These are phyloP conservation scores for Nemurella pictetii DNA, from an alignment of 2,888 invertebrate genomes.

Conservation along the genomic window DNA sequence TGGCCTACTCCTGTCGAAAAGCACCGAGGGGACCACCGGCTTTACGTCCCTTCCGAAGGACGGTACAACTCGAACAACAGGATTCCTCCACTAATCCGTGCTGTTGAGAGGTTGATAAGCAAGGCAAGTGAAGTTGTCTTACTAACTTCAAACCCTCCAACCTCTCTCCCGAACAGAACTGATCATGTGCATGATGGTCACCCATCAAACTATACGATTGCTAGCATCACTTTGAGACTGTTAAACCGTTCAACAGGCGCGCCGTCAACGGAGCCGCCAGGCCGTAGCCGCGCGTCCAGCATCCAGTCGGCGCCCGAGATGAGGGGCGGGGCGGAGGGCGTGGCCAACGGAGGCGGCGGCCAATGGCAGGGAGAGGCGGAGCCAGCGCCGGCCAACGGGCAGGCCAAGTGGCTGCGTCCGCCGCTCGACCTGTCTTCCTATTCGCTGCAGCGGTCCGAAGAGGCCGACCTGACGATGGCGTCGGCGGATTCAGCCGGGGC, in stretches of 20 bases:
- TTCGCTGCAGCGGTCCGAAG: slow-evolving; percentile 31
- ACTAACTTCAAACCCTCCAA: too few species aligned
- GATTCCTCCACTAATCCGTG: too few species aligned
- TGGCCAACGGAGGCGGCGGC: neutral
- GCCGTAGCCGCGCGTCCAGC: slow-evolving; percentile 63
- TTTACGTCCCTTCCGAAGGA: too few species aligned
- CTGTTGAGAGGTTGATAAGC: too few species aligned
- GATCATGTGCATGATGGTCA: too few species aligned
- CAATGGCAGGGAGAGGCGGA: neutral
- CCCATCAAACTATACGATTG: too few species aligned
- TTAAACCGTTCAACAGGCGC: neutral
- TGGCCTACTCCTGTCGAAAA: too few species aligned
- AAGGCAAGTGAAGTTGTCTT: too few species aligned
- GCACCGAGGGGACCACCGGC: too few species aligned
- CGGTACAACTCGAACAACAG: too few species aligned
- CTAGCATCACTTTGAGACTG: too few species aligned
- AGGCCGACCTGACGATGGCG: neutral
- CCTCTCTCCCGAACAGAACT: too few species aligned
- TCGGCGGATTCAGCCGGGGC: slow-evolving; percentile 16
- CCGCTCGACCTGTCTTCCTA: slow-evolving; percentile 35
- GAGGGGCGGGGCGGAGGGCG: neutral
- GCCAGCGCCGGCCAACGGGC: neutral
- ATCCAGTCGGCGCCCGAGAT: slow-evolving; percentile 71
- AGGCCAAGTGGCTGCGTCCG: neutral
- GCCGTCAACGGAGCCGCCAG: slow-evolving; percentile 30